Percentiles rank a stretch among this genome's conserved stretches.
phyloP scores from a whole-genome alignment of 1,140 invertebrate genomes.

The Drosophila subpulchrella region DNA sequence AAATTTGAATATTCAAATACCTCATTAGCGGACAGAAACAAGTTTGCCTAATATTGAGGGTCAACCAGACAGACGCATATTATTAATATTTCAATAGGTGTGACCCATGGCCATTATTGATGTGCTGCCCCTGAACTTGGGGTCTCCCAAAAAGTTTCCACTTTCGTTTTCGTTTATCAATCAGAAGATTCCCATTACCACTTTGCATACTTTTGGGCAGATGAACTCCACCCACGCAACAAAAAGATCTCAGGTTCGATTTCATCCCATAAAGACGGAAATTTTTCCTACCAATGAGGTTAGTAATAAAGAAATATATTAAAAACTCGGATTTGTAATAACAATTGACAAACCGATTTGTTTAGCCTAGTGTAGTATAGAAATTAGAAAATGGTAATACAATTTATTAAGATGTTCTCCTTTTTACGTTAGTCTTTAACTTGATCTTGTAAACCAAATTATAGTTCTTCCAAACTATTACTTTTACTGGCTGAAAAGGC shows the following conservation, averaged over 20 bases:
- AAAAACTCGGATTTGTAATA: too few species aligned
- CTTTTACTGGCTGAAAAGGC: background rate
- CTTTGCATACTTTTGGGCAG: conserved; percentile 18
- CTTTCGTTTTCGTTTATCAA: conserved; percentile 38
- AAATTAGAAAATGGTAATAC: background rate
- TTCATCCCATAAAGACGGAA: background rate
- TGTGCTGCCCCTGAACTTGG: conserved; percentile 30
- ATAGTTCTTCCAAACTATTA: too few species aligned
- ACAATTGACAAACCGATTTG: too few species aligned
- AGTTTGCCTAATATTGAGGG: conserved; percentile 50
- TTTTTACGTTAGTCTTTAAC: background rate
- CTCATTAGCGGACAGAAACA: conserved; percentile 27
- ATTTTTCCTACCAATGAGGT: background rate
- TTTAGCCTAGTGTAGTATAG: too few species aligned
- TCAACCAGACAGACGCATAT: conserved; percentile 17
- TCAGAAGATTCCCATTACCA: background rate
- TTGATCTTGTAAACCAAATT: background rate
- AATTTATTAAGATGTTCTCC: too few species aligned
- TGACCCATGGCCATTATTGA: conserved; percentile 19
- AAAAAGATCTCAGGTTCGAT: background rate
- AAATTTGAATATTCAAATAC: conserved; percentile 8
- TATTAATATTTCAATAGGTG: conserved; percentile 2
- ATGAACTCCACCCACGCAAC: background rate
- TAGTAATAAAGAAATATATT: too few species aligned
- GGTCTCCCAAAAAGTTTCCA: background rate